phyloP scores from a whole-genome alignment of 2,888 invertebrate genomes.

The Brenthis hecate region DNA sequence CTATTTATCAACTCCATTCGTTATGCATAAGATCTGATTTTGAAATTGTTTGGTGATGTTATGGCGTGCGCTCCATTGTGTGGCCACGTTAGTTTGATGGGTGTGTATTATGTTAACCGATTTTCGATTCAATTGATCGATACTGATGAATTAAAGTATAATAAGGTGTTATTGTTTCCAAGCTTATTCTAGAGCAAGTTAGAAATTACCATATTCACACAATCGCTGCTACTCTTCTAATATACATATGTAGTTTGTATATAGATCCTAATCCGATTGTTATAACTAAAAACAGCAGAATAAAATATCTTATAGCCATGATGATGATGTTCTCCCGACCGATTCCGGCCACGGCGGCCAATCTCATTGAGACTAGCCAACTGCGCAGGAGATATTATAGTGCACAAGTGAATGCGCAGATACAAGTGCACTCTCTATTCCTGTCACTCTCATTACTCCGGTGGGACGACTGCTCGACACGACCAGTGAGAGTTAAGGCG shows the following conservation, averaged over 20 bases:
- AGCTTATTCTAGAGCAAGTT: slow-evolving; percentile 5
- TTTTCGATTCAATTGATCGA: slow-evolving; percentile 73
- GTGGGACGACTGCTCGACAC: too few species aligned
- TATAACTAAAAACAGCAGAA: neutral
- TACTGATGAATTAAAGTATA: slow-evolving; percentile 39
- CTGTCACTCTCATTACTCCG: too few species aligned
- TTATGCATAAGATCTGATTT: slow-evolving; percentile 81
- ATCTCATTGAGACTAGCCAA: too few species aligned
- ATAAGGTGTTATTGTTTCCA: slow-evolving; percentile 34
- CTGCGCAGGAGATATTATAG: too few species aligned
- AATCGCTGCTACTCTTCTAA: neutral
- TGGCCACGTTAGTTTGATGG: slow-evolving; percentile 74
- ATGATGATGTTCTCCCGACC: too few species aligned
- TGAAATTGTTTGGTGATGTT: slow-evolving; percentile 80
- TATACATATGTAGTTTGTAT: neutral
- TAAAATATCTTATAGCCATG: too few species aligned
- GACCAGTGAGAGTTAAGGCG: too few species aligned
- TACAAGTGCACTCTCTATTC: too few species aligned
- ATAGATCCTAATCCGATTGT: neutral
- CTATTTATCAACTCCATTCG: slow-evolving; percentile 81
- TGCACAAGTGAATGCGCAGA: too few species aligned
- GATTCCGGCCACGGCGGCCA: too few species aligned
- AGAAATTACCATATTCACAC: slow-evolving; percentile 12
- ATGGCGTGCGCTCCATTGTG: slow-evolving; percentile 72
- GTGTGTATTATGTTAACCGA: slow-evolving; percentile 77